These are phyloP conservation scores for Anarsia innoxiella DNA, from an alignment of 2,888 invertebrate genomes.

Conservation along the genomic window DNA sequence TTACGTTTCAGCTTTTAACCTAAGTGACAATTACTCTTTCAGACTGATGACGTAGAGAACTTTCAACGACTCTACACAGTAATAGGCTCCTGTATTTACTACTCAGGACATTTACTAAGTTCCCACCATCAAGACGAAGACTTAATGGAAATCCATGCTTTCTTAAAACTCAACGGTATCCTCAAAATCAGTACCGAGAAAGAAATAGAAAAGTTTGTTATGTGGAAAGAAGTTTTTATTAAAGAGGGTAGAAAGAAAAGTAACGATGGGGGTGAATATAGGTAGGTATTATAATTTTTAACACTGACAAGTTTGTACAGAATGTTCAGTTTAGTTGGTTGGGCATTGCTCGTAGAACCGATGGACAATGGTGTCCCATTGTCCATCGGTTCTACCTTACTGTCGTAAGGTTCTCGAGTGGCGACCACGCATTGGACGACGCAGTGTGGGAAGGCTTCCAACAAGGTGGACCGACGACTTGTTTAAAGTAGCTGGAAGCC, in stretches of 20 bases:
- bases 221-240: conserved; percentile 86
- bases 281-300: conserved; percentile 31
- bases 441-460: no score
- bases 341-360: no score
- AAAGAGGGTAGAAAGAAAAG: conserved; percentile 52
- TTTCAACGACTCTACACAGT: conserved; percentile 83
- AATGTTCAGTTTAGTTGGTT: neutral
- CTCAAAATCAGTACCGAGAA: conserved; percentile 79
- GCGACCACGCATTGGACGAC: no score
- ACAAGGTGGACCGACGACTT: no score
- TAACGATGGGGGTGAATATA: conserved; percentile 46
- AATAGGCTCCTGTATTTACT: conserved; percentile 78
- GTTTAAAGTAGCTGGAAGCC: no score
- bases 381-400: no score
- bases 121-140: conserved; percentile 86
- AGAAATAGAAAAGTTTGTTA: conserved; percentile 80
- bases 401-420: no score
- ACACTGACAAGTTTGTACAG: neutral
- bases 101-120: conserved; percentile 82
- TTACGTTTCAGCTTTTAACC: no score
- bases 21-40: no score
- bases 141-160: conserved; percentile 83
- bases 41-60: conserved; percentile 86
- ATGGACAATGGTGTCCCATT: no score
- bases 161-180: conserved; percentile 83